These are phyloP conservation scores for Poecile atricapillus DNA, from an alignment of 2,113 vertebrate species.

Conservation along the genomic window DNA sequence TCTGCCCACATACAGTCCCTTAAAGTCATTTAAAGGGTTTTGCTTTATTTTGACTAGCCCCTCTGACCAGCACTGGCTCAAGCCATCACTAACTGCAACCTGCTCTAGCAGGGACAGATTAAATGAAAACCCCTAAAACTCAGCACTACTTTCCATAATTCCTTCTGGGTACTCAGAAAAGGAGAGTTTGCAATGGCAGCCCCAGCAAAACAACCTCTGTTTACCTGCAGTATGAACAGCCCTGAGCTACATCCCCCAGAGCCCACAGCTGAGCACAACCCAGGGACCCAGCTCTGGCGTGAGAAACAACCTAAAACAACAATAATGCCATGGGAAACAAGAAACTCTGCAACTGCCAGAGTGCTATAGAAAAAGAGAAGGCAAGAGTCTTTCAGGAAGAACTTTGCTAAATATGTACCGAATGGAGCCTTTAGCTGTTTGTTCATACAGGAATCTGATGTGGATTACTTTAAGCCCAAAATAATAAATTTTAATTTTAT, in stretches of 20 bases:
- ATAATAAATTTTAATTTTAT: background rate
- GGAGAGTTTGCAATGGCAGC: background rate
- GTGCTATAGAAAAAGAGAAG: background rate
- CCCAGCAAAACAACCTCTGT: background rate
- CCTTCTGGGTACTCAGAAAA: background rate
- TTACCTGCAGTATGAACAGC: background rate
- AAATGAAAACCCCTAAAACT: background rate
- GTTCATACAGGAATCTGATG: background rate
- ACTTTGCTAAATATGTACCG: background rate
- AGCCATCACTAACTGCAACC: background rate
- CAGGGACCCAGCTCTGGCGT: background rate
- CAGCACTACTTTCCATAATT: background rate
- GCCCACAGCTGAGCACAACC: background rate
- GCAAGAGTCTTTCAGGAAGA: background rate
- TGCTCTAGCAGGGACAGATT: background rate
- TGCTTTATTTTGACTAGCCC: background rate
- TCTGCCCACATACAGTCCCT: rapidly evolving
- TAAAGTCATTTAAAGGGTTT: background rate
- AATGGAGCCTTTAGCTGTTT: background rate
- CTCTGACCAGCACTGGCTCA: background rate
- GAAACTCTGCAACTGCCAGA: background rate
- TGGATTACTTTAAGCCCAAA: background rate
- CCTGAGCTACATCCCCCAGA: background rate
- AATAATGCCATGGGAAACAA: background rate
- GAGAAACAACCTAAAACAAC: background rate